Base-by-base conservation (phyloP, 2,797 vertebrate genomes). In the Sebastes minor region DNA sequence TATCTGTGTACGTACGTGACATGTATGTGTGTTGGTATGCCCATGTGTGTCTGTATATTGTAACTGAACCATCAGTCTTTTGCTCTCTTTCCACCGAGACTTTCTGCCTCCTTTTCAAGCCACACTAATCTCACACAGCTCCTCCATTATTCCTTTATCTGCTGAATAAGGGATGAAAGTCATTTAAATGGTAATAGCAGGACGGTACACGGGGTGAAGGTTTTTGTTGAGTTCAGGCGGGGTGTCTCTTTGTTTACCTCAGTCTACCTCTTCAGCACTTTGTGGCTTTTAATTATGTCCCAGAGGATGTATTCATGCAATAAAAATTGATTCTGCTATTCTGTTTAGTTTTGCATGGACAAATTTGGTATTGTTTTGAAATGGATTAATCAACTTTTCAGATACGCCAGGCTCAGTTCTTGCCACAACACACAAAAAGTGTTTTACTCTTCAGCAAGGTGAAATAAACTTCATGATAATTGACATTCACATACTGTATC, bases 141-240 rank as follows among this genome's bases (percentile, higher is more conserved):
- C 71, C 55, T 76, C 49, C 33, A 73, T 84, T 89, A 87, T 83
- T 71, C 38, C 14, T 88, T 78, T 80, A 69, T 89, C 83, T 83
- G 68, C 28, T 63, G 53, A 88, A 82, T 78, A 77, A 84, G 42
- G 73, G 33, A 80, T 80, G 77, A 57, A 88, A 75, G 80, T 73
- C 14, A 89, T 91, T 93, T 89, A 88, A 87, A 93, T 93, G 78
- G 22, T 88, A 92, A 91, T 83, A 22, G 38, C 20, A 8, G 42
- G 28, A n/a, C 27, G 16, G 63, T 22, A 52, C 59, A 65, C 7
- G 6, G 2, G 30, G 38, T 68, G 60, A 74, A 74, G 59, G 42
- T 80, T 90, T 85, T 85, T 86, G 71, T 78, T 14, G 61, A 71
- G 69, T 83, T 89, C 57, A 72, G 72, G 78, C 49, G 42, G 78